Base-by-base conservation (phyloP, 2,797 vertebrate genomes). In the Nyctibius grandis region DNA sequence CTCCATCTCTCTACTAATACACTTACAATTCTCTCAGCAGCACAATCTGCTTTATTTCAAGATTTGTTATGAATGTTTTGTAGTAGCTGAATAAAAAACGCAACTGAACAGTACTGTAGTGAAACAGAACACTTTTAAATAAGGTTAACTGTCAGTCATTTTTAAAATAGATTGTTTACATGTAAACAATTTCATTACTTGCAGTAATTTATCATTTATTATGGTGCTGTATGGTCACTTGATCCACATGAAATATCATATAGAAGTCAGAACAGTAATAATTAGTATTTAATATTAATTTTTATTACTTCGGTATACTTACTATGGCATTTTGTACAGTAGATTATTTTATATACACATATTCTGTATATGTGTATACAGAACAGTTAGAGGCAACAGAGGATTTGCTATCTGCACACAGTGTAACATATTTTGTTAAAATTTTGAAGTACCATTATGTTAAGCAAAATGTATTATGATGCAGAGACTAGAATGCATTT, bases 401-500 rank as follows among this genome's bases (percentile, higher is more conserved):
- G 51, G 68, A 90, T 90, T 88, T 91, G 21, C 26, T 73, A 22
- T 68, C 72, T 91, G 60, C 8, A 42, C 12, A 47, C 20, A 78
- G 25, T 28, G 8, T 16, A 91, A 81, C 17, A n/a, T 29, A 76
- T 64, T 85, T 54, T 51, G n/a, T 77, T 73, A 89, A 80, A 91
- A 89, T n/a, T 89, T 92, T 83, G 54, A 87, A 92, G 91, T 54
- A 84, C 47, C 56, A 26, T 92, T 92, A 61, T 44, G 19, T 95
- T 87, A 97, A 96, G 74, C 36, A 79, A 69, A 95, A 93, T 28
- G 44, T 70, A 85, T 89, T 95, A 67, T 14, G 36, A 93, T 91
- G 65, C 64, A 78, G 51, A 94, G 65, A 96, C 96, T 85, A 93
- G 96, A 94, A 95, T 59, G 23, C 34, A 80, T 91, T 97, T 97